Percentiles rank a stretch among this genome's conserved stretches.
Evolutionary conservation across 2,113 vertebrate genomes (phyloP).

Genomic region (Protobothrops flavoviridis): DNA sequence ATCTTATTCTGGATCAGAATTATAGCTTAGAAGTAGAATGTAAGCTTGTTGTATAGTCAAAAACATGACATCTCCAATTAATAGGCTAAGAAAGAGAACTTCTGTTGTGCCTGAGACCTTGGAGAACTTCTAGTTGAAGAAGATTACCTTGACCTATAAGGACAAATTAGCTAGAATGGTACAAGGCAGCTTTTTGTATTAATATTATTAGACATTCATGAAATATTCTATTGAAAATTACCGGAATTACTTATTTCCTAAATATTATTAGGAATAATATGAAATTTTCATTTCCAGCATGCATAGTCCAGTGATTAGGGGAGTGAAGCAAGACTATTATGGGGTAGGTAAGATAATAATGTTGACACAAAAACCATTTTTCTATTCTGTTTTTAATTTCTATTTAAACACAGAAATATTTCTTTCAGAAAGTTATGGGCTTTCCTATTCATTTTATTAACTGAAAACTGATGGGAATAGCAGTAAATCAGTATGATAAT

Average conservation of each 20-base stretch:
- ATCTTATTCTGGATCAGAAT: neutral
- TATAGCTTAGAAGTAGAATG: neutral
- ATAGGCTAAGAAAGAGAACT: neutral
- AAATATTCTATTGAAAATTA: neutral
- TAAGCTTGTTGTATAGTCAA: neutral
- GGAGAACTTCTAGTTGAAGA: neutral
- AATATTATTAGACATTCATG: neutral
- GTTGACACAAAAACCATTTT: neutral
- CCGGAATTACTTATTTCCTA: neutral
- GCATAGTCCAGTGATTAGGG: neutral
- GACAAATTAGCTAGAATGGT: neutral
- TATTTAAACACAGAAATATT: conserved; percentile 43
- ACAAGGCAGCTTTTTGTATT: neutral
- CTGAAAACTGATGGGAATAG: conserved; percentile 43
- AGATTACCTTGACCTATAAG: neutral
- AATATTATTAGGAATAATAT: neutral
- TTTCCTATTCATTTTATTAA: conserved; percentile 51
- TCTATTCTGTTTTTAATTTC: neutral
- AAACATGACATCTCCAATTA: neutral
- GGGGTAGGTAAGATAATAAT: neutral
- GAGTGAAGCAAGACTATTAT: neutral
- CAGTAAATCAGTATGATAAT: neutral
- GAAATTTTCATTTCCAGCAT: neutral
- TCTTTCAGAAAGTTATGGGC: neutral
- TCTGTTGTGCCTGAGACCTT: neutral